Conservation (phyloP, 2,888 invertebrate species). For the Netelia fuscicornis region DNA sequence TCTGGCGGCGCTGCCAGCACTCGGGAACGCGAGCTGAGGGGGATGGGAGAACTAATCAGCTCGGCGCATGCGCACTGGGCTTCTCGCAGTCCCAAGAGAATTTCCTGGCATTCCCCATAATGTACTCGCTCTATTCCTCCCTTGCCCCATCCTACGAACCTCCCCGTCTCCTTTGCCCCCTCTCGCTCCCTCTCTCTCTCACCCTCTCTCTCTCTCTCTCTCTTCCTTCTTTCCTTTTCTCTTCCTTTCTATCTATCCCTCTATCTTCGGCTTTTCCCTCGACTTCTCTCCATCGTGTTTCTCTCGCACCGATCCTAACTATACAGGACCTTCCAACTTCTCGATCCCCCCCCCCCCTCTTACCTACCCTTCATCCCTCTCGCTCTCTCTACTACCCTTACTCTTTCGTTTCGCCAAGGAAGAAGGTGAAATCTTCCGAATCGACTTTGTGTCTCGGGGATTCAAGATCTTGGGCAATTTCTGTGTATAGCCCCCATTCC, state of each 20-base stretch:
- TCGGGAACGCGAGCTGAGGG: slow-evolving; percentile 77
- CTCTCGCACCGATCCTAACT: slow-evolving; percentile 20
- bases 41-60: slow-evolving; percentile 82
- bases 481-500: slow-evolving; percentile 2
- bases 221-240: slow-evolving; percentile 66
- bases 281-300: slow-evolving; percentile 31
- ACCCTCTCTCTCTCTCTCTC: slow-evolving; percentile 60
- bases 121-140: slow-evolving; percentile 76
- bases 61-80: slow-evolving; percentile 82
- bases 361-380: slow-evolving; percentile 48
- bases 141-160: slow-evolving; percentile 50
- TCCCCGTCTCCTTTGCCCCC: slow-evolving; percentile 64
- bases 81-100: slow-evolving; percentile 79
- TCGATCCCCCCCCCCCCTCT: slow-evolving; percentile 5
- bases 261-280: slow-evolving; percentile 60
- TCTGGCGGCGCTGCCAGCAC: slow-evolving; percentile 82
- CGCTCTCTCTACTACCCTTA: slow-evolving; percentile 73
- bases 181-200: slow-evolving; percentile 40
- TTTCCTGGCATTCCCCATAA: slow-evolving; percentile 82
- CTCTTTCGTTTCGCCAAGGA: slow-evolving; percentile 63
- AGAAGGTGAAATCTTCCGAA: slow-evolving; percentile 69
- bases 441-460: slow-evolving; percentile 58
- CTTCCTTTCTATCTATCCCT: slow-evolving; percentile 65
- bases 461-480: slow-evolving; percentile 35
- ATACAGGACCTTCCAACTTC: slow-evolving; percentile 42